Base-by-base conservation (phyloP, 2,113 vertebrate species). In the Maccullochella peelii region DNA sequence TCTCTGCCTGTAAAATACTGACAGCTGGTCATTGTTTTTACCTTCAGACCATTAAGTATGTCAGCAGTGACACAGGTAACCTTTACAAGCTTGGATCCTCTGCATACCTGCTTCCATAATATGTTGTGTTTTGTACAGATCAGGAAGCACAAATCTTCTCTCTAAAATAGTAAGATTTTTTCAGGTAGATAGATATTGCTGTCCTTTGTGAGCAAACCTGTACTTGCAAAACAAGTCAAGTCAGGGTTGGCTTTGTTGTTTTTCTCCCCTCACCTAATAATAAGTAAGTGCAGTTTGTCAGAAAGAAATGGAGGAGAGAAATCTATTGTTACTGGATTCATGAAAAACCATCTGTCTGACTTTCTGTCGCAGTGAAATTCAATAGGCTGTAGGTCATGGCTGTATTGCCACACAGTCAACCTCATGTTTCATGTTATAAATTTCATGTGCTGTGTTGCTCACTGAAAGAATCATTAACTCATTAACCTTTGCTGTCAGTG, bases 391-490 rank as follows among this genome's bases (percentile, higher is more conserved):
- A 80, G 67, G 67, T 84, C 55, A n/a, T 1, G 33, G 33, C 40
- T 68, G 9, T 38, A 54, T 42, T 74, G 50, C 68, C 63, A 55
- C 68, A 57, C 21, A 18, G 16, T 21, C 9, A n/a, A 0, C 21
- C 49, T 75, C 62, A 61, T 33, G 8, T 61, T 38, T 66, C 62
- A 27, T 44, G 55, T 54, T 27, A 18, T 74, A 80, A 5, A 73
- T 78, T 50, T 76, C 58, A 54, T 21, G n/a, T 63, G 42, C 3
- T 5, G 68, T 67, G 27, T 47, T 8, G 18, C 50, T 71, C 44
- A 52, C 30, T 70, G 33, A 59, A 54, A 68, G 49, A 87, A 88
- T 89, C 72, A 86, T 86, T 85, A 72, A 78, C 63, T 66, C 50
- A n/a, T n/a, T n/a, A 66, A 74, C 82, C 62, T 79, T 33, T 70